Base-by-base conservation (phyloP, 2,113 vertebrate genomes). In the Lycaon pictus region DNA sequence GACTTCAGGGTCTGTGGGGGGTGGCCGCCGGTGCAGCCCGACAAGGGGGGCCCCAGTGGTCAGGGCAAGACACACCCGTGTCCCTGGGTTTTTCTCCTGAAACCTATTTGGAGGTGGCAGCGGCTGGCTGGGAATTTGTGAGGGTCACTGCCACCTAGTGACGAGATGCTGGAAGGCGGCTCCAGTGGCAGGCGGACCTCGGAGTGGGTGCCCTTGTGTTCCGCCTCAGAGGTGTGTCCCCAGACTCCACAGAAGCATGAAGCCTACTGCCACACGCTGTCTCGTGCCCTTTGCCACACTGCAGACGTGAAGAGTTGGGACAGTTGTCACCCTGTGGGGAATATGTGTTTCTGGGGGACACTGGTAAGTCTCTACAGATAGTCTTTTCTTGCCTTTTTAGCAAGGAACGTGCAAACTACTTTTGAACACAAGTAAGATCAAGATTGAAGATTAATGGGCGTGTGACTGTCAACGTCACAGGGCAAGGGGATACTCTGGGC, bases 81-180 rank as follows among this genome's bases (percentile, higher is more conserved):
- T 43, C 2, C 0, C 7, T 11, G 17, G 81, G 3, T 95, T 95
- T 97, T 91, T 55, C 72, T n/a, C 37, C 9, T 15, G 43, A 51
- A 27, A 51, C 62, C 77, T 25, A 2, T 37, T 72, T 17, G 79
- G 77, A 48, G 29, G 32, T 3, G 3, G 27, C 8, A 0, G 77
- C 8, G 0, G 77, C 56, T 77, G 97, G 85, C 90, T 90, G 79
- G 92, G 97, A 98, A 97, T 96, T 95, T 19, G 98, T 98, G 98
- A 98, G 97, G 94, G 97, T 98, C 96, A 81, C 98, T 56, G 99
- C 98, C 99, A 99, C 97, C 99, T 99, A 98, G 98, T 97, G 98
- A 98, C 98, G 97, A 98, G 96, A 98, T 86, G 98, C 79, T 94
- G 98, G 91, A 97, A 96, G 62, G 27, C 16, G 3, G 17, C 35